These are phyloP conservation scores for Ciconia boyciana DNA, from an alignment of 2,113 vertebrate species.

Conservation along the genomic window DNA sequence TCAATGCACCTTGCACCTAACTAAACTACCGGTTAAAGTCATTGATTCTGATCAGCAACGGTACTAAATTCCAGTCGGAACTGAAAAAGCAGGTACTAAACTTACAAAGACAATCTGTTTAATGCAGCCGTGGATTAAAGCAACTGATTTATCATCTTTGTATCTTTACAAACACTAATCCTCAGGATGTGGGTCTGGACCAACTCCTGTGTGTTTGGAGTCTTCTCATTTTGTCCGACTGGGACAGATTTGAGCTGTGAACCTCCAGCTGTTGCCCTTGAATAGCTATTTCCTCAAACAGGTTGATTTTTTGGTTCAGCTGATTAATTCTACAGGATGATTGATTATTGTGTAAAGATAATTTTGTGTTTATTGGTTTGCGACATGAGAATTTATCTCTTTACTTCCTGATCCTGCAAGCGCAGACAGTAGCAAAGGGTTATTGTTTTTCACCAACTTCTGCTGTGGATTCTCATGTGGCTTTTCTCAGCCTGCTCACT, in stretches of 20 bases:
- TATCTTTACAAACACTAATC: not conserved
- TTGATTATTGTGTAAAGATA: not conserved
- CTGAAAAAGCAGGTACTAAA: slow-evolving; percentile 4
- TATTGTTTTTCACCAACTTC: not conserved
- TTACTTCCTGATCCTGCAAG: not conserved
- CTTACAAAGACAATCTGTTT: not conserved
- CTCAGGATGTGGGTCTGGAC: not conserved
- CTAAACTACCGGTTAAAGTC: slow-evolving; percentile 1
- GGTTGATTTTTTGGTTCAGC: not conserved
- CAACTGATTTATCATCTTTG: not conserved
- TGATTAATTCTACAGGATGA: not conserved
- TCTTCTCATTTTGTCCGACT: not conserved
- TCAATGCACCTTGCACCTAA: not conserved
- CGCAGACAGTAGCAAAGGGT: not conserved
- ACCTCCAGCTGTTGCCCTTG: not conserved
- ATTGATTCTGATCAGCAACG: not conserved
- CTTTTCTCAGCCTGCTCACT: not conserved
- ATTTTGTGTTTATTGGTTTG: slow-evolving; percentile 10
- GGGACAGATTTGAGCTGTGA: not conserved
- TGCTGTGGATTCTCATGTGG: not conserved
- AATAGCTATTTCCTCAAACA: not conserved
- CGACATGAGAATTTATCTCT: not conserved
- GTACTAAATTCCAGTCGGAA: not conserved
- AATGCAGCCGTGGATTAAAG: not conserved
- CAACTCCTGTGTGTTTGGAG: not conserved